phyloP scores from a whole-genome alignment of 2,888 invertebrate genomes.

The Drosophila algonquin region DNA sequence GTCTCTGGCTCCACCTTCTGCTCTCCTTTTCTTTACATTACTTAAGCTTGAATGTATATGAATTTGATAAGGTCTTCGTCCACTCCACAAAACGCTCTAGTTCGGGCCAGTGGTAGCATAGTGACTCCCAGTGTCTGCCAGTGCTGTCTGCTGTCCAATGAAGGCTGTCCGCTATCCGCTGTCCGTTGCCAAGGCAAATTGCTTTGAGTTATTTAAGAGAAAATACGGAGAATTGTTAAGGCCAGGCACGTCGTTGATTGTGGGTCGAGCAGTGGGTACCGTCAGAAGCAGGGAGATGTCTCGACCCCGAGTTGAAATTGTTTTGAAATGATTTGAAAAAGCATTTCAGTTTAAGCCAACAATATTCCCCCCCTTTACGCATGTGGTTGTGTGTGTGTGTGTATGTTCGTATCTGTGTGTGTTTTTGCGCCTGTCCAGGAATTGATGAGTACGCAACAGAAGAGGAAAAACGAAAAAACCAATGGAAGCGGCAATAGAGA shows the following conservation, averaged over 20 bases:
- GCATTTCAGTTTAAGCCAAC: constrained; percentile 41
- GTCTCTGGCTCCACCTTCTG: constrained; percentile 1
- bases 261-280: constrained; percentile 15
- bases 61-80: constrained; percentile 69
- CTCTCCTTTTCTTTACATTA: constrained; percentile 26
- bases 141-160: neutral
- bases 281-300: constrained; percentile 4
- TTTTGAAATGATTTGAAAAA: constrained; percentile 47
- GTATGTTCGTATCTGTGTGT: neutral
- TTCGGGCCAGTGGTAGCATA: neutral
- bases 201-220: constrained; percentile 61
- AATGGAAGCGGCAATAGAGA: neutral
- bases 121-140: neutral
- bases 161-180: neutral
- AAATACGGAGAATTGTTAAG: constrained; percentile 43
- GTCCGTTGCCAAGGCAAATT: constrained; percentile 46
- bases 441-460: constrained; percentile 26
- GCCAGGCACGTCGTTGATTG: constrained; percentile 53
- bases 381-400: neutral
- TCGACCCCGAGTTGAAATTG: constrained; percentile 20
- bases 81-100: constrained; percentile 16
- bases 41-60: constrained; percentile 43
- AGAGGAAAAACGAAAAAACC: neutral
- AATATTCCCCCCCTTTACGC: constrained; percentile 16
- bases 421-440: neutral